Percentiles rank a stretch among this genome's conserved stretches.
Evolutionary conservation across 2,113 vertebrate species (phyloP).

Genomic region (Tonatia bakeri): DNA sequence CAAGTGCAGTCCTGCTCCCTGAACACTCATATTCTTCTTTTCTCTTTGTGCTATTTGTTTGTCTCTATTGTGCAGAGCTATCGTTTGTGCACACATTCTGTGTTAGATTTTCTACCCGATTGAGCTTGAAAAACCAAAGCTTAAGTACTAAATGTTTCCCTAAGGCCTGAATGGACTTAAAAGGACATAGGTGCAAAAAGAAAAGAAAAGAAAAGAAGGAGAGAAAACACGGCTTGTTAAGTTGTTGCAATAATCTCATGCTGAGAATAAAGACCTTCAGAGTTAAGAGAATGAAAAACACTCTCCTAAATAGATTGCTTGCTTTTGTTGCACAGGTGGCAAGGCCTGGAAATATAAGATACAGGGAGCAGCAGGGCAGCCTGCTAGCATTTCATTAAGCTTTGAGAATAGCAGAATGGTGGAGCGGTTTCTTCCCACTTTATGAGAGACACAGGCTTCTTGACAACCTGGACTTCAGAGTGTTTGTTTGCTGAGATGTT

Average conservation of each 20-base stretch:
- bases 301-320: constrained; percentile 79
- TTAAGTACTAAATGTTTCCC: constrained; percentile 89
- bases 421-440: constrained; percentile 61
- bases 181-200: constrained; percentile 78
- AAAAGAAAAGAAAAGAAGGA: constrained; percentile 74
- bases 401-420: constrained; percentile 58
- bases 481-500: not conserved
- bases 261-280: constrained; percentile 83
- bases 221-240: constrained; percentile 78
- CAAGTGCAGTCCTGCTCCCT: constrained; percentile 77
- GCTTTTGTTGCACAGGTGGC: constrained; percentile 75
- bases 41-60: constrained; percentile 81
- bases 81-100: constrained; percentile 83
- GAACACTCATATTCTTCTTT: constrained; percentile 83
- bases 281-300: constrained; percentile 81
- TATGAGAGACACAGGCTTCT: constrained; percentile 33
- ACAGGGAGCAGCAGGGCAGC: constrained; percentile 57
- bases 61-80: constrained; percentile 74
- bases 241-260: constrained; percentile 83
- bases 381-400: constrained; percentile 71
- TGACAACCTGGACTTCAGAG: constrained; percentile 44
- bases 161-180: constrained; percentile 81
- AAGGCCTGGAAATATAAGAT: constrained; percentile 74
- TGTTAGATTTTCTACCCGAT: constrained; percentile 87
- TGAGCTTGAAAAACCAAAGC: constrained; percentile 85